Base-by-base conservation (phyloP, 2,888 invertebrate genomes). In the Stomorhina lunata region DNA sequence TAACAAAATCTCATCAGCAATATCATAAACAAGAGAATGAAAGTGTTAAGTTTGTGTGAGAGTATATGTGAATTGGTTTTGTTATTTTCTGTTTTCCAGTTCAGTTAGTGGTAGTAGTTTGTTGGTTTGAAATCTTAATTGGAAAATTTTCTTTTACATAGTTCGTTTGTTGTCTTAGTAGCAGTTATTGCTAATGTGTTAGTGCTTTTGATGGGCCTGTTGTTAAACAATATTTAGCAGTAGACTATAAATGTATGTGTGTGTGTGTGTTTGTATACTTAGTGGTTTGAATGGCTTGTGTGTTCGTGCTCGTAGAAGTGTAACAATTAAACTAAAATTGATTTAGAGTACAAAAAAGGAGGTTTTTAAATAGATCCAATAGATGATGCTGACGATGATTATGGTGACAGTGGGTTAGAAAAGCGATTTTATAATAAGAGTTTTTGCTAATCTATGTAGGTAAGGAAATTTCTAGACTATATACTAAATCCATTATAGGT, bases 261-360 rank as follows among this genome's bases (percentile, higher is more conserved):
- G n/a, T 15, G 15, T 22, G 25, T 4, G 10, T 10, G 10, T 4
- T 17, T 37, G 29, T 61, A 17, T 12, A 29, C n/a, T 37, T 10
- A 37, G n/a, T 37, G 12, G 10, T 53, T 72, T 37, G 12, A 29
- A 20, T 7, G 48, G 29, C 25, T 32, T 63, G 37, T 71, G 63
- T 71, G 34, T 63, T 55, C 25, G 9, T 53, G 63, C 22, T 68
- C 50, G 43, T 55, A n/a, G 61, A 77, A 69, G 77, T 53, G 61
- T 34, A 69, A 59, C 25, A 79, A 79, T 72, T 66, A 59, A 79
- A 66, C 63, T 40, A 40, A 57, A 79, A 65, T 79, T 71, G 55
- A 72, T 79, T 78, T 71, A 48, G n/a, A n/a, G 17, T 50, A 53
- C 32, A 48, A 32, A 27, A n/a, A 71, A 12, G 34, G 27, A 57